Conservation (phyloP, 2,113 vertebrate genomes). For the Salvelinus namaycush region DNA sequence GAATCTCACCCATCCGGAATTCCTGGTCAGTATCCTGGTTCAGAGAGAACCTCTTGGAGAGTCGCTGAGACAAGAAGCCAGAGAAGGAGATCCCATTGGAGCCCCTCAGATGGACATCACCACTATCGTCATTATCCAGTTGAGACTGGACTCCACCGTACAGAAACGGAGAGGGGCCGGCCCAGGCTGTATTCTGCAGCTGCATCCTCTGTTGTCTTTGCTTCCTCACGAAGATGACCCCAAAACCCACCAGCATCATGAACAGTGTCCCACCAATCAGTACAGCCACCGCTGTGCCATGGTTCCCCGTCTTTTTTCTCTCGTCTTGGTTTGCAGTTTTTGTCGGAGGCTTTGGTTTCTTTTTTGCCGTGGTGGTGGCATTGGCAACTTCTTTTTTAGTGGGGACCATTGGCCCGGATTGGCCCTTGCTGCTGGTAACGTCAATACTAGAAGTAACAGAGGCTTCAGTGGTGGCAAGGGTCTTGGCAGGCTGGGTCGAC, state of each 20-base stretch:
- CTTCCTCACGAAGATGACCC: conserved; percentile 73
- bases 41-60: conserved; percentile 61
- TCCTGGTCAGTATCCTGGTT: conserved; percentile 38
- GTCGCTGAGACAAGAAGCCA: conserved; percentile 56
- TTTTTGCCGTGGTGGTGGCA: background rate
- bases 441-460: background rate
- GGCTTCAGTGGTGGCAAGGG: background rate
- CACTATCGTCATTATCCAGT: conserved; percentile 9
- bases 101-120: conserved; percentile 4
- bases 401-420: background rate
- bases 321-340: background rate
- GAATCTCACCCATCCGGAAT: conserved; percentile 44
- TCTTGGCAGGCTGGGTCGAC: background rate
- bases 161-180: conserved; percentile 84
- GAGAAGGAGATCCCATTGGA: conserved; percentile 54
- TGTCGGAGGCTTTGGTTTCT: background rate
- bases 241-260: conserved; percentile 70
- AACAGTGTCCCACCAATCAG: conserved; percentile 69
- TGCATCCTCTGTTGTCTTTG: conserved; percentile 56
- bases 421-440: background rate
- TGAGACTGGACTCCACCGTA: conserved; percentile 44
- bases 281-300: conserved; percentile 53
- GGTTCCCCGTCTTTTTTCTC: too few relatives aligned
- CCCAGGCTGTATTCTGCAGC: conserved; percentile 77
- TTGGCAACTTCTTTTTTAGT: background rate